A percentile compares a stretch with the other conserved stretches of the same genome.
Conservation (phyloP, 1,140 invertebrate genomes). For the Oedothorax gibbosus region DNA sequence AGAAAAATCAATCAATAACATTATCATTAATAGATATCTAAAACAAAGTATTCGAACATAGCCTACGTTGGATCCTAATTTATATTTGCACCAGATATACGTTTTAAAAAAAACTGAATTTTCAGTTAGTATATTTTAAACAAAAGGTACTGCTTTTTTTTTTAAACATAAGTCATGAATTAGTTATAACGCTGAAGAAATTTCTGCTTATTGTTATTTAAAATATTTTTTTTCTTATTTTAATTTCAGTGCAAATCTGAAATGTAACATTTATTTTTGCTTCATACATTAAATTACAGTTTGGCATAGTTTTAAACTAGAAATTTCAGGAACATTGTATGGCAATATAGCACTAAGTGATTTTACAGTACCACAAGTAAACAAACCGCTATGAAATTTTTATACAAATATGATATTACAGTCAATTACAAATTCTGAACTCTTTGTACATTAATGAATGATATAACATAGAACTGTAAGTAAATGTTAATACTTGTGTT, state of each 20-base stretch:
- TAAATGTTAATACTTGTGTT: background rate
- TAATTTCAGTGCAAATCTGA: background rate
- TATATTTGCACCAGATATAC: too few relatives aligned
- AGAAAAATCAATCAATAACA: too few relatives aligned
- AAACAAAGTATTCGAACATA: too few relatives aligned
- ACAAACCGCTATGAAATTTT: background rate
- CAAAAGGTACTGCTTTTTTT: background rate
- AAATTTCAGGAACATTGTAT: constrained; percentile 27
- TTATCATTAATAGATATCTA: too few relatives aligned
- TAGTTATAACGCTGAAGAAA: background rate
- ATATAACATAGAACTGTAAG: background rate
- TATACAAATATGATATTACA: background rate
- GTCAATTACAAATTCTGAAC: background rate
- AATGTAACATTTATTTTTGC: background rate
- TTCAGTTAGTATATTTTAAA: constrained; percentile 3
- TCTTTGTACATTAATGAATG: background rate
- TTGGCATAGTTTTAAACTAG: constrained; percentile 48
- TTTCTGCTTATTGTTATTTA: background rate
- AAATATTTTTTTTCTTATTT: background rate
- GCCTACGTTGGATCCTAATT: too few relatives aligned
- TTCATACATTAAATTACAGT: constrained; percentile 4
- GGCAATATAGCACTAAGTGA: constrained; percentile 1
- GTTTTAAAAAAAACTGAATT: background rate
- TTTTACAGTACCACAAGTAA: background rate
- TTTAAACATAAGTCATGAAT: background rate